phyloP scores from a whole-genome alignment of 2,888 invertebrate genomes.

The Machimus rusticus region DNA sequence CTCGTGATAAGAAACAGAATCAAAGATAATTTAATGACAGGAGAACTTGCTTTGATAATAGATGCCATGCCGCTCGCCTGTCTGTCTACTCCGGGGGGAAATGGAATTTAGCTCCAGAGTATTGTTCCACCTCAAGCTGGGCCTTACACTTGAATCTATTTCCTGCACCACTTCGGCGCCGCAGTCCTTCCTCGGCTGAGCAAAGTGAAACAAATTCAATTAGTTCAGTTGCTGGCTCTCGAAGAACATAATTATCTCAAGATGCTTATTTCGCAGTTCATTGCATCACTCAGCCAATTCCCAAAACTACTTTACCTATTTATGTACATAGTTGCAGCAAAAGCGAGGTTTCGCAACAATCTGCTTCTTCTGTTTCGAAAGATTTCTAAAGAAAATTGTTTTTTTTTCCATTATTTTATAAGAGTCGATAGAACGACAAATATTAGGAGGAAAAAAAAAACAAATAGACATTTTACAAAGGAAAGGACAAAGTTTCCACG shows the following conservation, averaged over 20 bases:
- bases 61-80: not conserved
- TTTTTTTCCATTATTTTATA: not conserved
- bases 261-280: not conserved
- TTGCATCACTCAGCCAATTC: not conserved
- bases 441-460: not conserved
- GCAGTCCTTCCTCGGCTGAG: not conserved
- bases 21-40: constrained; percentile 12
- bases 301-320: not conserved
- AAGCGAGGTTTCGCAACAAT: not conserved
- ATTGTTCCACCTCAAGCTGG: not conserved
- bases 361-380: not conserved
- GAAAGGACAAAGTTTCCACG: not conserved
- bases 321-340: not conserved
- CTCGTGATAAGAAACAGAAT: not conserved
- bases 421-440: not conserved
- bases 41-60: constrained; percentile 4
- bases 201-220: not conserved
- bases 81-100: not conserved
- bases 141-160: not conserved
- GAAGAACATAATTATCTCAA: not conserved
- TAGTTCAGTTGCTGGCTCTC: not conserved
- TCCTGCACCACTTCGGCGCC: not conserved
- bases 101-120: not conserved
- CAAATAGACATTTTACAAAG: not conserved
- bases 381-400: not conserved